A percentile compares a stretch with the other conserved stretches of the same genome.
These are phyloP conservation scores for Halcyon malimbica DNA, from an alignment of 2,113 vertebrate genomes.

Conservation along the genomic window DNA sequence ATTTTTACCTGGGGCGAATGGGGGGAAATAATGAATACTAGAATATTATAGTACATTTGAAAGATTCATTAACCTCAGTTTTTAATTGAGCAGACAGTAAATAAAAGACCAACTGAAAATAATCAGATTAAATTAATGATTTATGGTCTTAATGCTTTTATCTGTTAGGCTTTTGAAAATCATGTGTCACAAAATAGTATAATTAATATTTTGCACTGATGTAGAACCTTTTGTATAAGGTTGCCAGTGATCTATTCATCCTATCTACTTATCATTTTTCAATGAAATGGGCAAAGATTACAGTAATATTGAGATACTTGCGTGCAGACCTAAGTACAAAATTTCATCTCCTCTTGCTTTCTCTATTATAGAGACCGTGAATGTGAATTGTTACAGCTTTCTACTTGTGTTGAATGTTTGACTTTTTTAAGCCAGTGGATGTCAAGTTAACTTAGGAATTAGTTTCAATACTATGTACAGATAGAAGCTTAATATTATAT, in stretches of 20 bases:
- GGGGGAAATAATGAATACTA: not conserved
- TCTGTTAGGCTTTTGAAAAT: not conserved
- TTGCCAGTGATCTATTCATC: not conserved
- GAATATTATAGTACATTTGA: not conserved
- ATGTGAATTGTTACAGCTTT: not conserved
- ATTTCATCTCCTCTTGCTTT: not conserved
- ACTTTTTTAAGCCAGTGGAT: not conserved
- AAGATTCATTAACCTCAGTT: conserved; percentile 14
- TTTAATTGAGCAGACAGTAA: conserved; percentile 19
- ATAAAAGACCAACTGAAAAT: not conserved
- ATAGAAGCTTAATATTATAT: not conserved
- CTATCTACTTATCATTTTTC: not conserved
- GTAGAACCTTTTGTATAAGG: not conserved
- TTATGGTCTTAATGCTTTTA: not conserved
- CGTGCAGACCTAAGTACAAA: not conserved
- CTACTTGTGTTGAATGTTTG: not conserved
- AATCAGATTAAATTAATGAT: conserved; percentile 24
- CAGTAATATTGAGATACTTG: not conserved
- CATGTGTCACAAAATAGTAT: not conserved
- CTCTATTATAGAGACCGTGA: not conserved
- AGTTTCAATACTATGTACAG: not conserved
- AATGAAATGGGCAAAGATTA: not conserved
- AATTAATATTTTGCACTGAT: not conserved
- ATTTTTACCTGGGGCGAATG: not conserved
- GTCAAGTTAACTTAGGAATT: not conserved